These are phyloP conservation scores for Salarias fasciatus DNA, from an alignment of 2,797 vertebrate species.

Conservation along the genomic window DNA sequence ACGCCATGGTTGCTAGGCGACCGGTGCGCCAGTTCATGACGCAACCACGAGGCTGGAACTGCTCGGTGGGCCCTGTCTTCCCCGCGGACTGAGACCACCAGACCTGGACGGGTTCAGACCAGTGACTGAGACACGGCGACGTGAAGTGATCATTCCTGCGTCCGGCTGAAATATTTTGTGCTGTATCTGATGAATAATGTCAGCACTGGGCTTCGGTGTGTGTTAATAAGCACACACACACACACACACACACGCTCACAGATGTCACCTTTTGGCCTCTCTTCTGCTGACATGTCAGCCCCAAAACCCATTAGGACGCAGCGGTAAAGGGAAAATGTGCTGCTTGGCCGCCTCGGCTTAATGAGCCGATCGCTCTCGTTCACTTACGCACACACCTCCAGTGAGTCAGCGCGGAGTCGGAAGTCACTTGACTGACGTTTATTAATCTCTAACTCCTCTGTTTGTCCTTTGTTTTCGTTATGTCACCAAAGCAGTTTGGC, in stretches of 20 bases:
- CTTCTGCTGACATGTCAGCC: slow-evolving; percentile 47
- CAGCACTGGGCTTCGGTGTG: too few species aligned
- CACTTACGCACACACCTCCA: background rate
- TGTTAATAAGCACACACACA: background rate
- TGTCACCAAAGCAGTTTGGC: slow-evolving; percentile 23
- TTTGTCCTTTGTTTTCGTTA: slow-evolving; percentile 30
- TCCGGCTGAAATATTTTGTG: too few species aligned
- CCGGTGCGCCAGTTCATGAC: too few species aligned
- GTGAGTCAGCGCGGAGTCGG: slow-evolving; percentile 26
- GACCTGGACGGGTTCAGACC: too few species aligned
- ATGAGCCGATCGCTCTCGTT: slow-evolving; percentile 46
- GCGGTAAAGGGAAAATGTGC: slow-evolving; percentile 59
- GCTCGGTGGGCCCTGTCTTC: too few species aligned
- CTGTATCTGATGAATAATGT: too few species aligned
- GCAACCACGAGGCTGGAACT: too few species aligned
- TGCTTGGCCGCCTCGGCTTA: slow-evolving; percentile 70
- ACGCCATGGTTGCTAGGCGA: too few species aligned
- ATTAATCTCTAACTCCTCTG: slow-evolving; percentile 31
- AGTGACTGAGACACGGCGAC: too few species aligned
- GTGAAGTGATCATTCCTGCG: too few species aligned
- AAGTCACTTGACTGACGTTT: slow-evolving; percentile 33
- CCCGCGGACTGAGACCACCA: too few species aligned
- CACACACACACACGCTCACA: slow-evolving; percentile 2
- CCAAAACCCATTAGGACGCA: slow-evolving; percentile 39
- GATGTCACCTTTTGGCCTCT: slow-evolving; percentile 18